Evolutionary conservation across 30 jellyfish, hydroid and myxozoan genomes (phyloP), one percentile per base, ranked within the genome.

Genomic region (Mastigias papua): DNA sequence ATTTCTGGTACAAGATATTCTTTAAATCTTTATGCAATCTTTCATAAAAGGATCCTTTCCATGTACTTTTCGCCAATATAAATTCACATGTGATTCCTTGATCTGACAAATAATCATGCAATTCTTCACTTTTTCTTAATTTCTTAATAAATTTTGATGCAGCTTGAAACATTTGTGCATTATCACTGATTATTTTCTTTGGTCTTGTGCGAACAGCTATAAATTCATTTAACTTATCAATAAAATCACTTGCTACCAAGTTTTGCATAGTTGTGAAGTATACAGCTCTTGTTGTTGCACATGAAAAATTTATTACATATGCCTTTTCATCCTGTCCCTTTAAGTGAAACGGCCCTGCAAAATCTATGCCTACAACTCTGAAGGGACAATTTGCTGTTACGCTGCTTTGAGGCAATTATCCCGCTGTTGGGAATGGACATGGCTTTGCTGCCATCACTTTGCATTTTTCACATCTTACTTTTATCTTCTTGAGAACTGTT

Each of bases 371-470:
- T 21, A 21, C 17, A 26, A 68, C 73, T 5, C 75, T n/a, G 29
- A 80, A 80, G 33, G 90, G 82, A 61, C 63, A 80, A 65, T 25
- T 63, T 63, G 90, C 82, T 32, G 90, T 80, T 34, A 30, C 48
- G 26, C 90, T 33, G 48, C 81, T 35, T 31, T 34, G 78, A 61
- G 90, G 82, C 81, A 80, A 35, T 13, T 23, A 73, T 80, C 82
- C 90, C 1, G 37, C 58, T 0, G 72, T 64, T 61, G 90, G 90
- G 25, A 21, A 29, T 80, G 90, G 82, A 80, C 6, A 80, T 16
- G 90, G 90, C 73, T 80, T 48, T 62, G 90, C 82, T 80, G 81
- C 72, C 90, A 80, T 80, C 17, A 80, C 48, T 46, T 80, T 80
- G 82, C 90, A 80, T 20, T 27, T 80, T 48, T 65, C 90, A 37